phyloP scores from a whole-genome alignment of 2,888 invertebrate species.

The Aphidoletes aphidimyza region DNA sequence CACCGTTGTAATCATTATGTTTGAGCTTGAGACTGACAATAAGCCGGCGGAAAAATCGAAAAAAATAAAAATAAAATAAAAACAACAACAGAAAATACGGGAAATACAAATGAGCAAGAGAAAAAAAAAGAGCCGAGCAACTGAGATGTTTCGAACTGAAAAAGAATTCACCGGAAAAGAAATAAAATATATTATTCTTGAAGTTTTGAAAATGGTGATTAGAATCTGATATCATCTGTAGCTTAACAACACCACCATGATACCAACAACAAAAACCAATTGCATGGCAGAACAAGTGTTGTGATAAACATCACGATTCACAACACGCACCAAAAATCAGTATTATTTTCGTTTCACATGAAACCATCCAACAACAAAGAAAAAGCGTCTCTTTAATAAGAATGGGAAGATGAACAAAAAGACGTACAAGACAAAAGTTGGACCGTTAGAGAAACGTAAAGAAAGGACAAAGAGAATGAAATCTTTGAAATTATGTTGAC shows the following conservation, averaged over 20 bases:
- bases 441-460: no score
- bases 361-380: neutral
- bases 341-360: neutral
- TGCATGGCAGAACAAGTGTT: neutral
- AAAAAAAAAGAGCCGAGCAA: neutral
- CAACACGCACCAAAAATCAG: conserved; percentile 9
- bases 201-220: neutral
- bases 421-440: no score
- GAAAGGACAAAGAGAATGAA: no score
- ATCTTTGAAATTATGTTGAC: no score
- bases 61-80: neutral
- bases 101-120: neutral
- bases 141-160: no score
- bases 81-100: neutral
- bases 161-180: no score
- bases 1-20: neutral
- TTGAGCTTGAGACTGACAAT: neutral
- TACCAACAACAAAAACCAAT: neutral
- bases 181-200: no score
- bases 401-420: no score
- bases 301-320: neutral
- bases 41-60: conserved; percentile 6
- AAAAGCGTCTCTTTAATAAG: no score
- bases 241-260: neutral
- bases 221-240: neutral